Evolutionary conservation across 2,888 invertebrate species (phyloP).

Genomic region (Drosophila dives): DNA sequence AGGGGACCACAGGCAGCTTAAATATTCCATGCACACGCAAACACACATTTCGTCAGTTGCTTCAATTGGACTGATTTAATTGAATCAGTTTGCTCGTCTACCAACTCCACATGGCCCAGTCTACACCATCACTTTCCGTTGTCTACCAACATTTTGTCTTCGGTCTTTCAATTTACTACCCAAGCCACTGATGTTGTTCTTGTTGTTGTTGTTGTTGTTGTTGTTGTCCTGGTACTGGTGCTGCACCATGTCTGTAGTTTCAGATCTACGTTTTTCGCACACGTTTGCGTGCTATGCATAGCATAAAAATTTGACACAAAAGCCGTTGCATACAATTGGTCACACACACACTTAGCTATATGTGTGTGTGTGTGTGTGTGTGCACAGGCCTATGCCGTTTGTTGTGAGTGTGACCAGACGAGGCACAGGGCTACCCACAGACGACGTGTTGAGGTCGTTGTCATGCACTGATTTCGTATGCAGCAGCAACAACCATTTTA

Average conservation of each 20-base stretch:
- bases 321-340: slow-evolving; percentile 73
- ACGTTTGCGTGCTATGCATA: slow-evolving; percentile 77
- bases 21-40: slow-evolving; percentile 78
- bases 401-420: slow-evolving; percentile 36
- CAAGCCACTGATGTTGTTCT: slow-evolving; percentile 33
- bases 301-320: slow-evolving; percentile 79
- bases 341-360: slow-evolving; percentile 24
- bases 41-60: slow-evolving; percentile 74
- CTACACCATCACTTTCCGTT: slow-evolving; percentile 5
- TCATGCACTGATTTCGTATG: slow-evolving; percentile 70
- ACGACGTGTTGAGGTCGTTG: slow-evolving; percentile 68
- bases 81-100: slow-evolving; percentile 82
- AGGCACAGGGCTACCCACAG: slow-evolving; percentile 27
- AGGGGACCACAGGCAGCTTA: slow-evolving; percentile 50
- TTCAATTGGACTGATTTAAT: slow-evolving; percentile 84
- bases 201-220: slow-evolving; percentile 18
- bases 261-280: slow-evolving; percentile 67
- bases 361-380: neutral
- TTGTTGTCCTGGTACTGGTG: slow-evolving; percentile 24
- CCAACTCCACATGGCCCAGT: slow-evolving; percentile 8
- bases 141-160: slow-evolving; percentile 60
- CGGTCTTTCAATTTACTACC: slow-evolving; percentile 74
- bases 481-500: slow-evolving; percentile 57
- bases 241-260: slow-evolving; percentile 65
- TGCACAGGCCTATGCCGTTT: slow-evolving; percentile 24